Conservation (phyloP, 2,113 vertebrate species). For the Oryzias curvinotus region DNA sequence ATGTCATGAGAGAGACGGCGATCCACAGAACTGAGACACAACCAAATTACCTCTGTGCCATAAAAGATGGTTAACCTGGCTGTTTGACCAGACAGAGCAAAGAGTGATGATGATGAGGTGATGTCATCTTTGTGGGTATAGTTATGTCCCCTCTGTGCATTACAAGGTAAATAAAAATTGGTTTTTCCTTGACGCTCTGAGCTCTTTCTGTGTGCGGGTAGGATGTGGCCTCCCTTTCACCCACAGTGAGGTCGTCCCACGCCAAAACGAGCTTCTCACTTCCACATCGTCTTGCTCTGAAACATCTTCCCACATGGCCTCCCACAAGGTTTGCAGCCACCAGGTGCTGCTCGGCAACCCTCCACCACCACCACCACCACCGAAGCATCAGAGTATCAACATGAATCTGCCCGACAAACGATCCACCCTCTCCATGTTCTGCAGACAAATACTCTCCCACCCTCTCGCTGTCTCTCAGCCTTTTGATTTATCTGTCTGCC, state of each 20-base stretch:
- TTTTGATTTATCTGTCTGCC: constrained; percentile 66
- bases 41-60: constrained; percentile 63
- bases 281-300: constrained; percentile 43
- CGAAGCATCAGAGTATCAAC: constrained; percentile 57
- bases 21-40: constrained; percentile 60
- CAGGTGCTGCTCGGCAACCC: constrained; percentile 46
- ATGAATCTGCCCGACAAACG: constrained; percentile 72
- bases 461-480: constrained; percentile 66
- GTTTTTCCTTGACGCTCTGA: constrained; percentile 47
- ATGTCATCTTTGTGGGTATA: constrained; percentile 35
- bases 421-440: constrained; percentile 71
- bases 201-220: constrained; percentile 34
- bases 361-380: constrained; percentile 18
- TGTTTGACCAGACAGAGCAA: constrained; percentile 36
- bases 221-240: constrained; percentile 34
- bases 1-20: constrained; percentile 71
- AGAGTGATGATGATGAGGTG: constrained; percentile 53
- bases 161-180: constrained; percentile 52
- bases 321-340: constrained; percentile 44
- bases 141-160: constrained; percentile 31
- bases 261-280: constrained; percentile 48
- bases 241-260: constrained; percentile 55
- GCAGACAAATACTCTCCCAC: constrained; percentile 72
- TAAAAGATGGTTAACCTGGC: constrained; percentile 61
- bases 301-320: constrained; percentile 52